These are phyloP conservation scores for Periphyllus acericola DNA, from an alignment of 2,888 invertebrate genomes.

Conservation along the genomic window DNA sequence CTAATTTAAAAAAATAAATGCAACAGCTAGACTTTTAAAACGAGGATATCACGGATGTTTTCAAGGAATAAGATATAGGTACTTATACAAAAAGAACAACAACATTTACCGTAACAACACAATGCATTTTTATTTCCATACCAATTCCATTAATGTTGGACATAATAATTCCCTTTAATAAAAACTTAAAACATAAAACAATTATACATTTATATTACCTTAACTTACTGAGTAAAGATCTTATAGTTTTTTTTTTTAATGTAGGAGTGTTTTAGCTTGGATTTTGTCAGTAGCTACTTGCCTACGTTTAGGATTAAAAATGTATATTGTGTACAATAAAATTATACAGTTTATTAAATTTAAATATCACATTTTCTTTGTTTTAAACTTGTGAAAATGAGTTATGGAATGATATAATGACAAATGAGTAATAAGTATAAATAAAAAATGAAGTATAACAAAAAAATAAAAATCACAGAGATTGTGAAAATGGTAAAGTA, in stretches of 20 bases:
- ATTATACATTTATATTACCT: constrained; percentile 26
- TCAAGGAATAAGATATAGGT: not conserved
- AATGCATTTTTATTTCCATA: constrained; percentile 53
- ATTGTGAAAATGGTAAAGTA: constrained; percentile 13
- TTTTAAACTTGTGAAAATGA: constrained; percentile 59
- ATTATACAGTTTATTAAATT: constrained; percentile 46
- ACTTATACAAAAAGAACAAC: not conserved
- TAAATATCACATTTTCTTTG: constrained; percentile 61
- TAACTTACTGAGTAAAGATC: constrained; percentile 42
- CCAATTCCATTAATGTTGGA: constrained; percentile 51
- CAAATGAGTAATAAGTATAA: constrained; percentile 36
- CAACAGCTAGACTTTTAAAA: no score
- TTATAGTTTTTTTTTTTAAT: constrained; percentile 9
- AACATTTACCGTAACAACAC: constrained; percentile 49
- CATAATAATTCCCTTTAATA: constrained; percentile 57
- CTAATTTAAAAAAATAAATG: no score
- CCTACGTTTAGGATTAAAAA: constrained; percentile 38
- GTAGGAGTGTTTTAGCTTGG: constrained; percentile 45
- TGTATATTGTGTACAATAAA: constrained; percentile 27
- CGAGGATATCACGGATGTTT: not conserved
- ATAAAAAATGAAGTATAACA: constrained; percentile 20
- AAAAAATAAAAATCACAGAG: constrained; percentile 39
- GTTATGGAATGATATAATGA: constrained; percentile 57
- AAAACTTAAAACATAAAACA: constrained; percentile 53
- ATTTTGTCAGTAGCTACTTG: constrained; percentile 36